Base-by-base conservation (phyloP, 37 sponge, comb jelly and placozoan genomes). In the Halisarca cf. caerulea region DNA sequence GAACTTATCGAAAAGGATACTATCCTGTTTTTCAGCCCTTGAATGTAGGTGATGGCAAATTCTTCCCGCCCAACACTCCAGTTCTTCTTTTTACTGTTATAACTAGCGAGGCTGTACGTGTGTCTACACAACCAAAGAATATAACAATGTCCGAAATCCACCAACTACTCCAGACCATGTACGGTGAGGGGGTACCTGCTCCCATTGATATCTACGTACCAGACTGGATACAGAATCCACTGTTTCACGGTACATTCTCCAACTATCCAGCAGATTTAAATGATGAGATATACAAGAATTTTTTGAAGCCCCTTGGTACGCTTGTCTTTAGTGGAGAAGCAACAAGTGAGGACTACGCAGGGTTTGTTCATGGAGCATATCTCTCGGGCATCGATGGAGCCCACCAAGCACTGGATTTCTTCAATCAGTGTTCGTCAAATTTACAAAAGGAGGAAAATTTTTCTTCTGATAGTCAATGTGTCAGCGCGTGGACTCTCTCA, bases 341-440 rank as follows among this genome's bases (percentile, higher is more conserved):
- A 42, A 66, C 70, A 14, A 30, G 36, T 84, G 21, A 1, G 0
- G 34, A 71, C 1, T 84, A 58, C 40, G 24, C 73, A 44, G 85
- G 85, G 8, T 84, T 55, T 40, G 23, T 74, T 17, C 85, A 84
- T 36, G 85, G 85, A 21, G 85, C 72, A 9, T 84, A 74, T 38
- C 15, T 18, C 21, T 32, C 74, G 7, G 85, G 85, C 8, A 35
- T 69, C 21, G 54, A 43, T 23, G 55, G 32, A 40, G 83, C 83
- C 6, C 0, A 59, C 7, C 61, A 21, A 4, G 64, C 45, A 28
- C n/a, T 39, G 37, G 59, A 24, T 17, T 53, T 77, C 47, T 2
- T 47, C 51, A 47, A 47, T 6, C 35, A 38, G 71, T 70, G 38
- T 8, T 21, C 36, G 11, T 47, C 51, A 47, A 47, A 47, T 47